Evolutionary conservation across 2,113 vertebrate genomes (phyloP), one percentile per base, ranked within the genome.

Genomic region (Lichenostomus cassidix): DNA sequence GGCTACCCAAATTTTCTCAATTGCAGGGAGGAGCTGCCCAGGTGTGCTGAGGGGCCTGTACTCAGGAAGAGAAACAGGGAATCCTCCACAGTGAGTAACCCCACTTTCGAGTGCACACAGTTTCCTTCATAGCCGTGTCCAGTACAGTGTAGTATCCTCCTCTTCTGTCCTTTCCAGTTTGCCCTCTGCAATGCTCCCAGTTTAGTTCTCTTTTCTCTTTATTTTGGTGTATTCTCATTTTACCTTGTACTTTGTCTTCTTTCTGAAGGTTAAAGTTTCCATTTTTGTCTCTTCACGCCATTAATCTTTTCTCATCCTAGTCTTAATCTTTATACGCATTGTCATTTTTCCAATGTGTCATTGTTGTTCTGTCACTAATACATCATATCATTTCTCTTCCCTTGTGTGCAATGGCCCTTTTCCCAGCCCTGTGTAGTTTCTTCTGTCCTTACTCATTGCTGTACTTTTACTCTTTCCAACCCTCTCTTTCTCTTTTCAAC

Each of bases 31-130:
- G 97, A 97, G 97, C 97, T 98, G 97, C 84, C 97, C 96, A 97
- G 97, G 97, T 98, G 96, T 98, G 98, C 97, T 97, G 97, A 98
- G 97, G 97, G 97, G 95, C 96, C 96, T 96, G 94, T 97, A 97
- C 96, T 97, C 97, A 97, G 97, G 97, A 98, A 98, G 97, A 98
- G 97, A 98, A 98, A 98, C 96, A 97, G 98, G 97, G 97, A 97
- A 33, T 98, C 97, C 97, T 98, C 97, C 97, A 94, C 98, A 97
- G 96, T 98, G 97, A 98, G 97, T 98, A 98, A 98, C 95, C 95
- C 96, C 97, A 14, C 95, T 97, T 98, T 97, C 53, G 60, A 97
- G 97, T 97, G 96, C 94, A 87, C 96, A 97, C 95, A 97, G 95
- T 97, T 97, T 96, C 90, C 87, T 62, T 97, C 95, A 95, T 91